A percentile compares a stretch with the other conserved stretches of the same genome.
Evolutionary conservation across 1,140 invertebrate genomes (phyloP).

Genomic region (Drosophila micromelanica): DNA sequence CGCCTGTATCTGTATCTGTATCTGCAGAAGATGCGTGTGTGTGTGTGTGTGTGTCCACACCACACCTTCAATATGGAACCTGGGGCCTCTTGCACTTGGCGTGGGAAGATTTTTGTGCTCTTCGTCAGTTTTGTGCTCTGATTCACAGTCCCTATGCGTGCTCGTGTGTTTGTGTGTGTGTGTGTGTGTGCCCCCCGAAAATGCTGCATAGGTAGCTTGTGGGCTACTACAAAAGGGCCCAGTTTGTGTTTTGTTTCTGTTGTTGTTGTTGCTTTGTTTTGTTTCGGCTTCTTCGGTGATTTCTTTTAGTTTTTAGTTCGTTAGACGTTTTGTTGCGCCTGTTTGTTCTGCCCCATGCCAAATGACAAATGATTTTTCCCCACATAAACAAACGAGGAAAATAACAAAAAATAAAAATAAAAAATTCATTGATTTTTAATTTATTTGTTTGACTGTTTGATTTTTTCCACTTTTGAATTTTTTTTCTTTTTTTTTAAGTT

Average conservation of each 20-base stretch:
- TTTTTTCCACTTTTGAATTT: conserved; percentile 53
- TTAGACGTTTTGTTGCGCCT: conserved; percentile 77
- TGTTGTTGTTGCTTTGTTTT: conserved; percentile 29
- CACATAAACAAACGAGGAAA: conserved; percentile 6
- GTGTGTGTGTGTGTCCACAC: conserved; percentile 52
- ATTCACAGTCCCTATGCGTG: conserved; percentile 61
- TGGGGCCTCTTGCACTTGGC: conserved; percentile 76
- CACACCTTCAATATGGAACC: conserved; percentile 72
- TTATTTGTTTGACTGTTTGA: conserved; percentile 76
- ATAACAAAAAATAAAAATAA: conserved; percentile 19
- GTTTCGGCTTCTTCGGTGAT: conserved; percentile 35
- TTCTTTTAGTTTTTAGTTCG: conserved; percentile 60
- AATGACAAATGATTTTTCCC: conserved; percentile 81
- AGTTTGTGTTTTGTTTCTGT: conserved; percentile 36
- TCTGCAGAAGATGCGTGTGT: conserved; percentile 28
- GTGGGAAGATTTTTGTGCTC: conserved; percentile 83
- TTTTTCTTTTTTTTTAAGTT: conserved; percentile 46
- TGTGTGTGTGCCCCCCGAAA: conserved; percentile 35
- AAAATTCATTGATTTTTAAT: conserved; percentile 80
- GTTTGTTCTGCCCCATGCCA: conserved; percentile 49
- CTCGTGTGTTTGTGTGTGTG: conserved; percentile 32
- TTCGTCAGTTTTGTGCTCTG: conserved; percentile 64
- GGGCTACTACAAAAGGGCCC: conserved; percentile 60
- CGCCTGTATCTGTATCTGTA: conserved; percentile 19
- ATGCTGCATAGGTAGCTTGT: conserved; percentile 60